phyloP scores from a whole-genome alignment of 1,140 invertebrate genomes.

The roundworm (Caenorhabditis elegans) region WBcel235 BX284604.4:7350501-7351000 shows the following conservation, averaged over 20 bases:
- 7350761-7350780: not conserved
- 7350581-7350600: conserved; percentile 56
- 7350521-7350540: too few species aligned
- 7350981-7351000: conserved; percentile 8
- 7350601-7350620: conserved; percentile 55
- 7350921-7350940: not conserved
- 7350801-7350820: not conserved
- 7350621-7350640: conserved; percentile 57
- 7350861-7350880: too few species aligned
- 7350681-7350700: conserved; percentile 42
- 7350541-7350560: not conserved
- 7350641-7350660: conserved; percentile 60
- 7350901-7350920: not conserved
- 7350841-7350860: too few species aligned
- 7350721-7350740: not conserved
- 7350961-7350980: too few species aligned
- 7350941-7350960: too few species aligned
- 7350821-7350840: too few species aligned
- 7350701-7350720: not conserved
- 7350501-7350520: too few species aligned
- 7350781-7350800: not conserved
- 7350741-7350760: not conserved
- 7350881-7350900: too few species aligned
- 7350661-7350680: conserved; percentile 35
- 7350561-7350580: too few species aligned